Conservation (phyloP, 2,888 invertebrate species). For the Aspidapion aeneum region DNA sequence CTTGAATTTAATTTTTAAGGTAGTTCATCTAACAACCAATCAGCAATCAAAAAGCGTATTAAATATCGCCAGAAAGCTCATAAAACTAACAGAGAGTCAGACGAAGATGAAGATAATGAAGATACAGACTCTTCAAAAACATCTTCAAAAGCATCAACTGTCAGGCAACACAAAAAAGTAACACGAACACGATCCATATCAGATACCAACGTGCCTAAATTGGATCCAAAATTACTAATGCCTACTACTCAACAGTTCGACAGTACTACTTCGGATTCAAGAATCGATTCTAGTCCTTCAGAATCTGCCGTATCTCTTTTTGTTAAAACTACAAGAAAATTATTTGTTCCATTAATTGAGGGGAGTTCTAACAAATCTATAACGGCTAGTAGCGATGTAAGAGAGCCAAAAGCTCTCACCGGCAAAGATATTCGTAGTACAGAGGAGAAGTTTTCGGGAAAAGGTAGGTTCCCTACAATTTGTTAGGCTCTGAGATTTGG, state of each 20-base stretch:
- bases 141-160: constrained; percentile 20
- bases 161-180: constrained; percentile 32
- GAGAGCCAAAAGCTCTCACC: constrained; percentile 5
- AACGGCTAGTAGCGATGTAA: constrained; percentile 24
- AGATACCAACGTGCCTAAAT: constrained; percentile 25
- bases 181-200: constrained; percentile 33
- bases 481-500: too few species aligned
- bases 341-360: constrained; percentile 61
- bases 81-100: constrained; percentile 31
- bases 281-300: constrained; percentile 14
- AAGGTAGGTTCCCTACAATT: too few species aligned
- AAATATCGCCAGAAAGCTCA: constrained; percentile 39
- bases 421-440: too few species aligned
- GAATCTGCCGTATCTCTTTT: constrained; percentile 59
- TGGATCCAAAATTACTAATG: constrained; percentile 14
- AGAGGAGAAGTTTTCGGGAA: too few species aligned
- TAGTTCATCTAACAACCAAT: constrained; percentile 32
- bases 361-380: constrained; percentile 26
- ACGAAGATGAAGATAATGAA: constrained; percentile 39
- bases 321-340: constrained; percentile 75
- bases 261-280: constrained; percentile 26
- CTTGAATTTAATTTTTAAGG: too few species aligned
- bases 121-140: constrained; percentile 7
- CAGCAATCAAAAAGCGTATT: constrained; percentile 42
- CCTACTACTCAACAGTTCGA: constrained; percentile 39